A percentile compares a stretch with the other conserved stretches of the same genome.
Evolutionary conservation across 2,113 vertebrate species (phyloP).

Genomic region (Corydoras sp.): DNA sequence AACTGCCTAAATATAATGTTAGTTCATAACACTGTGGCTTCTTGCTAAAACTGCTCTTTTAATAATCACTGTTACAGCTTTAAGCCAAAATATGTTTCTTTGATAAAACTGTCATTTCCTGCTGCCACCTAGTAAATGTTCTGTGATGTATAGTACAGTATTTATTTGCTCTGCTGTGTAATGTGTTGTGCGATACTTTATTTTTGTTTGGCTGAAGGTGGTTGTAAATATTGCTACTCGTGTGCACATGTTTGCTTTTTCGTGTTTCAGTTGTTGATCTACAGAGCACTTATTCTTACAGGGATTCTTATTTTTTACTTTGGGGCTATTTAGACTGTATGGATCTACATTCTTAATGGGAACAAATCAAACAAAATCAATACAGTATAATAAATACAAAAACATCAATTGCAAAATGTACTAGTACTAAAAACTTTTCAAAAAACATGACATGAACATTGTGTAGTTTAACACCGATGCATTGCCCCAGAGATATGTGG

Average conservation of each 20-base stretch:
- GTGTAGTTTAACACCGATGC: no score
- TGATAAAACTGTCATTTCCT: neutral
- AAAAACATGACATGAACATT: no score
- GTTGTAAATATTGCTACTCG: neutral
- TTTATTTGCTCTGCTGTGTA: conserved; percentile 11
- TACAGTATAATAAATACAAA: no score
- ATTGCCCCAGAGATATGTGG: no score
- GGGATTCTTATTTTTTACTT: no score
- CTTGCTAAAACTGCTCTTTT: conserved; percentile 9
- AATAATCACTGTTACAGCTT: conserved; percentile 21
- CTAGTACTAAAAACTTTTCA: no score
- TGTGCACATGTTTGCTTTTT: conserved; percentile 3
- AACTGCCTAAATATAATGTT: neutral
- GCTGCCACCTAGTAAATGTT: conserved; percentile 1
- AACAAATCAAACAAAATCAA: no score
- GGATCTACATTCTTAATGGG: no score
- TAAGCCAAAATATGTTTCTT: conserved; percentile 19
- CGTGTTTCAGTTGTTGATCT: neutral
- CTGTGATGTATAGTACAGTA: conserved; percentile 15
- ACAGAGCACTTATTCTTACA: conserved; percentile 5
- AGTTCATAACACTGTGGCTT: conserved; percentile 1
- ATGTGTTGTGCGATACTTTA: neutral
- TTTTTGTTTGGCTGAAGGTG: conserved; percentile 2
- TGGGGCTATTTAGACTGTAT: no score
- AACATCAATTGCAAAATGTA: no score